phyloP scores from a whole-genome alignment of 2,888 invertebrate species.

The Hanleya hanleyi region DNA sequence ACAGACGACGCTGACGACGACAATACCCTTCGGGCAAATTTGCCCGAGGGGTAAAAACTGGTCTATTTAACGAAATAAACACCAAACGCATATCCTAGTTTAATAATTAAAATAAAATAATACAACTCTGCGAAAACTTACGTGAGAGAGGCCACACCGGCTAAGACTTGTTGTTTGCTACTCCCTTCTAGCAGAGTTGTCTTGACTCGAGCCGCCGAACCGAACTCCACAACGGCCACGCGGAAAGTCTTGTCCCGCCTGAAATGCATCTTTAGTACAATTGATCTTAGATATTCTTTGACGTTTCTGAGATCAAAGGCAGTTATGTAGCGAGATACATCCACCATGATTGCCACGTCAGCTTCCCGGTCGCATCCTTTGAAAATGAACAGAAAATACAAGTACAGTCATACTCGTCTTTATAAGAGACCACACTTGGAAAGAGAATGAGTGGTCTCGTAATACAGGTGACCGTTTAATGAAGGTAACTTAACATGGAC shows the following conservation, averaged over 20 bases:
- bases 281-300: slow-evolving; percentile 53
- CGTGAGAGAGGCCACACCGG: slow-evolving; percentile 56
- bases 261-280: slow-evolving; percentile 61
- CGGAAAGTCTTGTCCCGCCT: slow-evolving; percentile 49
- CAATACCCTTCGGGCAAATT: no score
- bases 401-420: no score
- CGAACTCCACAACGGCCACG: slow-evolving; percentile 62
- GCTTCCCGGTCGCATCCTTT: slow-evolving; percentile 58
- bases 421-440: no score
- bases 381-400: not conserved
- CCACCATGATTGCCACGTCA: slow-evolving; percentile 66
- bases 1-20: no score
- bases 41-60: no score
- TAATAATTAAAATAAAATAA: no score
- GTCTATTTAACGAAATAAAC: no score
- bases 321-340: slow-evolving; percentile 63
- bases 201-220: slow-evolving; percentile 45
- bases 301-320: slow-evolving; percentile 51
- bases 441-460: no score
- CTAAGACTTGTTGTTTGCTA: slow-evolving; percentile 51
- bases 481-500: no score
- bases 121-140: no score
- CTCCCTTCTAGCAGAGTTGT: slow-evolving; percentile 48
- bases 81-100: no score
- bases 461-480: no score